Base-by-base conservation (phyloP, 2,113 vertebrate genomes). In the Rhegmatorhina hoffmannsi region DNA sequence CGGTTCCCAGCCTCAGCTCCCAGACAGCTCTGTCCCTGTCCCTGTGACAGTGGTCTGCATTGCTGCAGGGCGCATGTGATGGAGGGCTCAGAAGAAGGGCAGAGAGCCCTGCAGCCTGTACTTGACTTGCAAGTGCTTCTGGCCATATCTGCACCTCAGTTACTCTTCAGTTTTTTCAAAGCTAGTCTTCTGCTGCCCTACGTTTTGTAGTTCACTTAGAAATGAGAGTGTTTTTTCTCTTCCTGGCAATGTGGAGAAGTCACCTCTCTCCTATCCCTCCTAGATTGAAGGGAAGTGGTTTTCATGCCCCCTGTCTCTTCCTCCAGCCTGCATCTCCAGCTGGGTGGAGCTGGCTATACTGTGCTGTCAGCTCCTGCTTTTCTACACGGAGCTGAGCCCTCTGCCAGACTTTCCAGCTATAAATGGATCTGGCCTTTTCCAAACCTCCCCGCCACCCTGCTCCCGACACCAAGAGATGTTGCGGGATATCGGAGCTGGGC, bases 351-450 rank as follows among this genome's bases (percentile, higher is more conserved):
- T 62, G 72, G 47, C 87, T 89, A 84, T 70, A 36, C 82, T 1
- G 70, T 68, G 66, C 81, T 75, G 56, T 63, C 87, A 67, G 77
- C 55, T 92, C 84, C 60, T 81, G 87, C 74, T 81, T 93, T 89
- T 92, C 92, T 3, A 12, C 53, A 34, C 34, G 34, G 2, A 1
- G 0, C 73, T 11, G 47, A 94, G 69, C 53, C 26, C 44, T 87
- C 80, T 90, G 96, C 86, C 87, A 94, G 91, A 74, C 72, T 84
- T 66, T 52, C 17, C 76, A 68, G 91, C 84, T 95, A 79, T 91
- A 94, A 95, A 94, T 55, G 77, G 94, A 92, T 87, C 58, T 64
- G 10, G 21, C 73, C 55, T 95, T 94, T 96, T 84, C 79, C 88
- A 90, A 92, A 2, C 34, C 40, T 11, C 17, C 46, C 23, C 12